A percentile compares a stretch with the other conserved stretches of the same genome.
phyloP scores from a whole-genome alignment of 1,140 invertebrate species.

The Lordiphosa mommai region DNA sequence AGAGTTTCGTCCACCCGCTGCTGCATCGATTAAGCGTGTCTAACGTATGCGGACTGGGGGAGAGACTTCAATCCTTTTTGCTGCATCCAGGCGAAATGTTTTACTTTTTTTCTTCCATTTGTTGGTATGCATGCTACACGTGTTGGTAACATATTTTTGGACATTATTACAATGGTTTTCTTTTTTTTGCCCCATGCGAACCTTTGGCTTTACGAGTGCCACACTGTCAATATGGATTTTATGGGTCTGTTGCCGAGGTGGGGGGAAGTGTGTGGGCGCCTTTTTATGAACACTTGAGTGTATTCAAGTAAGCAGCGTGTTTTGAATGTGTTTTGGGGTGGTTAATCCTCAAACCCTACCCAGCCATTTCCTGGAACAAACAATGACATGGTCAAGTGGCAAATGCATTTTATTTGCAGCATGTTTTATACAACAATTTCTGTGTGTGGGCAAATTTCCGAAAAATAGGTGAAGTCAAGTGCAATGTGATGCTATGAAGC shows the following conservation, averaged over 20 bases:
- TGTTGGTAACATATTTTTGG: conserved; percentile 76
- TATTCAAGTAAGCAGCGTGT: conserved; percentile 68
- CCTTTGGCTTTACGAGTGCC: conserved; percentile 30
- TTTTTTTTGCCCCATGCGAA: too few species aligned
- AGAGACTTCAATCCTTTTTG: conserved; percentile 31
- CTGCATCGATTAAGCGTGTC: conserved; percentile 70
- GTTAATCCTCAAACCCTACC: not conserved
- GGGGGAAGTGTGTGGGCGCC: conserved; percentile 4
- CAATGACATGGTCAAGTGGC: conserved; percentile 34
- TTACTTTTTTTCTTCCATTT: conserved; percentile 16
- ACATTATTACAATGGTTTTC: conserved; percentile 72
- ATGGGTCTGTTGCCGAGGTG: conserved; percentile 14
- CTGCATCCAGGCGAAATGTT: conserved; percentile 40
- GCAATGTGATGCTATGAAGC: conserved; percentile 19
- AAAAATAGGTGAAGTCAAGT: conserved; percentile 47
- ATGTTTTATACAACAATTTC: conserved; percentile 33
- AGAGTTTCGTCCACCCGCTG: not conserved
- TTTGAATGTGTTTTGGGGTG: conserved; percentile 53
- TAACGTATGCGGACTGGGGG: conserved; percentile 18
- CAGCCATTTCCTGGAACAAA: not conserved
- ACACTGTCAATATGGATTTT: conserved; percentile 61
- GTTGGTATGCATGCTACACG: conserved; percentile 51
- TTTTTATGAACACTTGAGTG: conserved; percentile 63
- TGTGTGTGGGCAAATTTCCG: not conserved
- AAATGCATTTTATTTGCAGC: conserved; percentile 66